Percentiles rank a stretch among this genome's conserved stretches.
These are phyloP conservation scores for Chymomyza procnemis DNA, from an alignment of 2,888 invertebrate genomes.

Conservation along the genomic window DNA sequence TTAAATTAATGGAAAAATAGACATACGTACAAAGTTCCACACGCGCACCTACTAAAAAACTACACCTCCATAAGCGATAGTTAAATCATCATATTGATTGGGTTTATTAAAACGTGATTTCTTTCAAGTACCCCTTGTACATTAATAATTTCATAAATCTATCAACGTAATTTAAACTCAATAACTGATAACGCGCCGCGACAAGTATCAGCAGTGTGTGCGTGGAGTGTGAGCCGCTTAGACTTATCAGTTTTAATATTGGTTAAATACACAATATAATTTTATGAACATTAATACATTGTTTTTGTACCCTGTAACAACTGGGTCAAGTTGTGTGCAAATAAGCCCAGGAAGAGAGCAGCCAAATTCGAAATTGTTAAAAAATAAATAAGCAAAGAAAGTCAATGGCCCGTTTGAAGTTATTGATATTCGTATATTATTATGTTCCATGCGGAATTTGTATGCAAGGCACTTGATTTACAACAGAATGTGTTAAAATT, in stretches of 20 bases:
- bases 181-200: not conserved
- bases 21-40: too few species aligned
- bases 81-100: not conserved
- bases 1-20: too few species aligned
- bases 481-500: constrained; percentile 8
- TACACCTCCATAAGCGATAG: not conserved
- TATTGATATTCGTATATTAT: not conserved
- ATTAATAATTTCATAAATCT: not conserved
- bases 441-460: constrained; percentile 27
- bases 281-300: not conserved
- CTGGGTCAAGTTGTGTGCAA: constrained; percentile 46
- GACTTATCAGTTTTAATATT: not conserved
- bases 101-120: not conserved
- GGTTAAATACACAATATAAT: not conserved
- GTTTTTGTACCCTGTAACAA: constrained; percentile 2
- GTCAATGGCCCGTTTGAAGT: constrained; percentile 24
- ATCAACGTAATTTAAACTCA: not conserved
- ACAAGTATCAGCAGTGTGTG: not conserved
- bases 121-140: not conserved
- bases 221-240: not conserved
- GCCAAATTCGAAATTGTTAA: not conserved
- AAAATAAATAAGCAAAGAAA: constrained; percentile 31
- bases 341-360: constrained; percentile 19
- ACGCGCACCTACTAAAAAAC: too few species aligned
- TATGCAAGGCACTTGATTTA: constrained; percentile 6